Conservation (phyloP, 2,113 vertebrate species). For the Carettochelys insculpta region DNA sequence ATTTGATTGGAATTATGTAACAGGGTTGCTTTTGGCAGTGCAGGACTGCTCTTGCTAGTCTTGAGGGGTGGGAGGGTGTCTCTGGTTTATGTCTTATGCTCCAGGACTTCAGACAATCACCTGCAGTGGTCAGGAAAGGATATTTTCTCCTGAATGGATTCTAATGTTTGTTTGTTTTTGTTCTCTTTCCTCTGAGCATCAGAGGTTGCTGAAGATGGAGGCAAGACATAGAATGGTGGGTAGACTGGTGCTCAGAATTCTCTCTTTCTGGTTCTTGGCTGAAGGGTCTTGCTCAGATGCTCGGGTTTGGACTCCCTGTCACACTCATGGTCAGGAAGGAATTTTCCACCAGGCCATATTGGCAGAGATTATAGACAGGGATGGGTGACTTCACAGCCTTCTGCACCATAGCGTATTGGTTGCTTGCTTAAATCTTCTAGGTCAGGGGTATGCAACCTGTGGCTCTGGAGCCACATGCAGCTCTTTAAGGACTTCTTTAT, state of each 20-base stretch:
- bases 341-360: neutral
- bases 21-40: neutral
- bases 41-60: neutral
- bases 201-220: neutral
- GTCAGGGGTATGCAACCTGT: too few species aligned
- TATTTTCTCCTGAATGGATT: neutral
- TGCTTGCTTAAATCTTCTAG: too few species aligned
- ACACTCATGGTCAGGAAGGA: neutral
- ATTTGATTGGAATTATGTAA: neutral
- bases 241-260: neutral
- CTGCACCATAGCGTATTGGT: too few species aligned
- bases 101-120: neutral
- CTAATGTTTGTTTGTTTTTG: neutral
- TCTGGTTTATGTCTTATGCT: neutral
- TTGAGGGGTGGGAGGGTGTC: neutral
- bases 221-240: neutral
- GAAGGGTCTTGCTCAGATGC: neutral
- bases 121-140: neutral
- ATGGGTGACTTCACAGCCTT: too few species aligned
- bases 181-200: neutral
- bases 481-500: too few species aligned
- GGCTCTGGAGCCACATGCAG: too few species aligned
- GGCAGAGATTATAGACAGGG: too few species aligned
- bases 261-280: neutral
- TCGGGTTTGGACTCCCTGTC: too few species aligned